phyloP scores from a whole-genome alignment of 2,113 vertebrate genomes.

The Thoracochromis brauschi region DNA sequence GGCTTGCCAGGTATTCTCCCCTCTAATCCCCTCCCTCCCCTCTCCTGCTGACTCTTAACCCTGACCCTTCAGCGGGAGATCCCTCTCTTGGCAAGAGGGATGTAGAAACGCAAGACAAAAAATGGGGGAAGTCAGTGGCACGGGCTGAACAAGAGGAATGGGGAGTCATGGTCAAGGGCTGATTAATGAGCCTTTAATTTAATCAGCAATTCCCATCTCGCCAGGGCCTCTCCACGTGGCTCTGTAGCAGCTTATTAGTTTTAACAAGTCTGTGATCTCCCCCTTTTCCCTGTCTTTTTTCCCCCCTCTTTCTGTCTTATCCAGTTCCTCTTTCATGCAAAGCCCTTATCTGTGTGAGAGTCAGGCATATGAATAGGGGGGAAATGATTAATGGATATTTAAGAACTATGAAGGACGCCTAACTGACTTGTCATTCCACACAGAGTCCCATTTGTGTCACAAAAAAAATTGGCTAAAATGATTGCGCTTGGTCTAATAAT shows the following conservation, averaged over 20 bases:
- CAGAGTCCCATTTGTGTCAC: background rate
- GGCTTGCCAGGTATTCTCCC: slow-evolving; percentile 18
- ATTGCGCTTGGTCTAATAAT: background rate
- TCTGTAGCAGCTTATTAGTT: slow-evolving; percentile 87
- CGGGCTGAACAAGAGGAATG: slow-evolving; percentile 74
- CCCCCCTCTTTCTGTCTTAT: background rate
- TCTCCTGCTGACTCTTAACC: slow-evolving; percentile 41
- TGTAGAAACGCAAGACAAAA: background rate
- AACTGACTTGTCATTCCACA: background rate
- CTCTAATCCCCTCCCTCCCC: background rate
- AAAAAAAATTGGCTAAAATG: background rate
- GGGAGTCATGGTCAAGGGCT: slow-evolving; percentile 73
- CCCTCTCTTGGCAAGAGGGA: slow-evolving; percentile 11
- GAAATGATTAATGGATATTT: slow-evolving; percentile 86
- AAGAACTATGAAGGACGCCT: slow-evolving; percentile 65
- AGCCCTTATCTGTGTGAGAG: slow-evolving; percentile 58
- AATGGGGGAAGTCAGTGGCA: slow-evolving; percentile 55
- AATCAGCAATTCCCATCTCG: slow-evolving; percentile 85
- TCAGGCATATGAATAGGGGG: slow-evolving; percentile 73
- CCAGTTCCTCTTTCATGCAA: slow-evolving; percentile 25
- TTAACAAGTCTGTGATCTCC: slow-evolving; percentile 84
- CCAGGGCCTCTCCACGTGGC: slow-evolving; percentile 73
- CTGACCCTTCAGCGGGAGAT: slow-evolving; percentile 34
- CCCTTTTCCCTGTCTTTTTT: slow-evolving; percentile 19
- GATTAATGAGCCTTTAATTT: slow-evolving; percentile 95